Percentiles rank a stretch among this genome's conserved stretches.
phyloP scores from a whole-genome alignment of 2,888 invertebrate species.

The Phorcus lineatus region DNA sequence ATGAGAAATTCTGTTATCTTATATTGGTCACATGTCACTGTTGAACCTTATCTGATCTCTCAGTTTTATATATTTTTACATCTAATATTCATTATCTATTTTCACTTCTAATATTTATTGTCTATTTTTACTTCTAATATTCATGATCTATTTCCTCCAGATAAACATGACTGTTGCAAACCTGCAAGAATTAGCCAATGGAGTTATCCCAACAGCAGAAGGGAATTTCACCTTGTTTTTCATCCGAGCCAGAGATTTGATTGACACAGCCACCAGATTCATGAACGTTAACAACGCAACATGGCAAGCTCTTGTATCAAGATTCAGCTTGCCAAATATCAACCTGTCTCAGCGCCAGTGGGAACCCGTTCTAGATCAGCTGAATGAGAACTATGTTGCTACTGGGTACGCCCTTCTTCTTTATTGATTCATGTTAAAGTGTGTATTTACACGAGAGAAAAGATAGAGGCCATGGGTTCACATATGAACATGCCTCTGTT shows the following conservation, averaged over 20 bases:
- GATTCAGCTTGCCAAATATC: slow-evolving; percentile 14
- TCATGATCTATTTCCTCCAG: slow-evolving; percentile 6
- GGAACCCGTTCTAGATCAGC: slow-evolving; percentile 42
- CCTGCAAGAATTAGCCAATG: slow-evolving; percentile 22
- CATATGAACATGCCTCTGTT: too few species aligned
- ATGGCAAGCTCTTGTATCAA: slow-evolving; percentile 31
- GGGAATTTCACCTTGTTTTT: slow-evolving; percentile 21
- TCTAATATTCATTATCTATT: too few species aligned
- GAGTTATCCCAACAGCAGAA: neutral
- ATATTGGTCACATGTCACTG: neutral
- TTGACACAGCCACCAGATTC: slow-evolving; percentile 14
- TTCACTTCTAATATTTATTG: neutral
- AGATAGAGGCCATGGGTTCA: too few species aligned
- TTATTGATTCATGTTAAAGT: too few species aligned
- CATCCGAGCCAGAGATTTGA: slow-evolving; percentile 2
- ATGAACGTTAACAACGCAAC: slow-evolving; percentile 6
- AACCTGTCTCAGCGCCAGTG: slow-evolving; percentile 28
- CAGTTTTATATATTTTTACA: too few species aligned
- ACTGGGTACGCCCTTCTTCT: slow-evolving; percentile 31
- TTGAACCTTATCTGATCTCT: too few species aligned
- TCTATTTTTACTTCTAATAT: too few species aligned
- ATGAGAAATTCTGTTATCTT: neutral
- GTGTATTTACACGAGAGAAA: too few species aligned
- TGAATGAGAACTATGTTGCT: slow-evolving; percentile 35
- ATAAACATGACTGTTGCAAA: slow-evolving; percentile 30